phyloP scores from a whole-genome alignment of 2,888 invertebrate genomes.

The Xylota segnis region DNA sequence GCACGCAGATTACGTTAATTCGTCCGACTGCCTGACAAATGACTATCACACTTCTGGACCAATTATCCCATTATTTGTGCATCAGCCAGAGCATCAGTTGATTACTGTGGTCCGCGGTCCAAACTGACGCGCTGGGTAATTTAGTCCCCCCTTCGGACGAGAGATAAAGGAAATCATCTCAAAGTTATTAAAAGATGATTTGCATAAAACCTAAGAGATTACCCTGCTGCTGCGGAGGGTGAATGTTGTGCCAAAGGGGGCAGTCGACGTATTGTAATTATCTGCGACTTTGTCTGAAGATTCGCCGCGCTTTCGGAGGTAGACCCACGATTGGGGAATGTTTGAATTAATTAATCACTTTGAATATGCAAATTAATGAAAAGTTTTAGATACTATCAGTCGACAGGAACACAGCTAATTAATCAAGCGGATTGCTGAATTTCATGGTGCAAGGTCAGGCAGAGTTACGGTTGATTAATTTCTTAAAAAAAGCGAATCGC shows the following conservation, averaged over 20 bases:
- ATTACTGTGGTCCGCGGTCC: slow-evolving; percentile 52
- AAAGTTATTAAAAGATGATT: slow-evolving; percentile 82
- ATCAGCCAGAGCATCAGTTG: slow-evolving; percentile 56
- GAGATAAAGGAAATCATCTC: slow-evolving; percentile 59
- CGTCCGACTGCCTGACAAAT: slow-evolving; percentile 49
- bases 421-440: slow-evolving; percentile 29
- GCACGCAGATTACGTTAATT: slow-evolving; percentile 43
- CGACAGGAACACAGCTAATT: slow-evolving; percentile 12
- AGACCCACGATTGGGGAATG: slow-evolving; percentile 1
- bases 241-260: slow-evolving; percentile 25
- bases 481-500: neutral
- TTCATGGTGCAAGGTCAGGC: slow-evolving; percentile 19
- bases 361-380: slow-evolving; percentile 61
- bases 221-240: neutral
- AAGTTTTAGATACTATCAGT: neutral
- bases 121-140: slow-evolving; percentile 64
- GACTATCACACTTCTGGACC: slow-evolving; percentile 74
- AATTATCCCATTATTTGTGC: slow-evolving; percentile 76
- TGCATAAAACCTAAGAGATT: slow-evolving; percentile 79
- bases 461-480: slow-evolving; percentile 22
- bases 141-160: slow-evolving; percentile 31
- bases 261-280: slow-evolving; percentile 41
- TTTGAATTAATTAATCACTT: slow-evolving; percentile 54
- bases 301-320: slow-evolving; percentile 36
- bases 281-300: slow-evolving; percentile 40